Conservation (phyloP, 2,113 vertebrate species). For the Pelecanoides urinatrix region DNA sequence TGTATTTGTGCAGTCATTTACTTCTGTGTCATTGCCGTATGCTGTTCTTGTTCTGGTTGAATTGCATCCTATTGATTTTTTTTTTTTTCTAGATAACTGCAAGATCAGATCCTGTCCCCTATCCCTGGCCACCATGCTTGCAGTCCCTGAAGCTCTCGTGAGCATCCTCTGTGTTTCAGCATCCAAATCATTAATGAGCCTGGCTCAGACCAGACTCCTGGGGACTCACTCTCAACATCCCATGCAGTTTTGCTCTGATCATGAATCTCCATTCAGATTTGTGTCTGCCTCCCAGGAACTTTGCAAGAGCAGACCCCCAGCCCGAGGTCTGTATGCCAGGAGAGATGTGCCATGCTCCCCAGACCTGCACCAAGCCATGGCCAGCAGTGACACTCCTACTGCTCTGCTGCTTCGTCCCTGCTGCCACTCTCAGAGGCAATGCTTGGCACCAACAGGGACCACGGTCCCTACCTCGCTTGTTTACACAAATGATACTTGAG, state of each 20-base stretch:
- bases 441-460: background rate
- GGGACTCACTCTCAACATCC: background rate
- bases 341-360: background rate
- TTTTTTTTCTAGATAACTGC: background rate
- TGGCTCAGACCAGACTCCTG: background rate
- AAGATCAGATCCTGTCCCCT: background rate
- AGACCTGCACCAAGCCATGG: background rate
- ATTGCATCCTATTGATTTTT: background rate
- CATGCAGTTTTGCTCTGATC: background rate
- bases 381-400: background rate
- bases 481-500: background rate
- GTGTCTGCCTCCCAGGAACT: background rate
- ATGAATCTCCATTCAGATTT: background rate
- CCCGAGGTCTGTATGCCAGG: background rate
- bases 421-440: background rate
- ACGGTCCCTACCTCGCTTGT: background rate
- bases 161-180: background rate
- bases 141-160: background rate
- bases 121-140: accelerated
- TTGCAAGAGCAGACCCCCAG: background rate
- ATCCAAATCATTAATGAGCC: background rate
- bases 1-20: background rate
- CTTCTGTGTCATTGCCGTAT: background rate
- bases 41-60: background rate
- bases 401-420: background rate